These are phyloP conservation scores for Rhinopomastus cyanomelas DNA, from an alignment of 2,113 vertebrate species.

Conservation along the genomic window DNA sequence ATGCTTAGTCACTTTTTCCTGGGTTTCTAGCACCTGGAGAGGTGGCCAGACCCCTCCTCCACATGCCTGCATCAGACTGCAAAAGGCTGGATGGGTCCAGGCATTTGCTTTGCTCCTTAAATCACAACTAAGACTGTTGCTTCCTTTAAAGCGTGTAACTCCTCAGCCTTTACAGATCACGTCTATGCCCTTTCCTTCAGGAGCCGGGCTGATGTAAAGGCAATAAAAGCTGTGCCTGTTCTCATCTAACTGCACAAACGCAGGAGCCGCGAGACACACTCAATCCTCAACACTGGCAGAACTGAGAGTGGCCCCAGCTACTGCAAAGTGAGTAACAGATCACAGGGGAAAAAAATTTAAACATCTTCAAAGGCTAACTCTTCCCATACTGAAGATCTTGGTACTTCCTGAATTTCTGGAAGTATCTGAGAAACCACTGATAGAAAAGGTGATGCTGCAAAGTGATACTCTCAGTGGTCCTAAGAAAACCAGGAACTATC, in stretches of 20 bases:
- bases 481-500: background rate
- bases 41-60: background rate
- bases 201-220: background rate
- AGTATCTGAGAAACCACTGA: background rate
- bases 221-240: background rate
- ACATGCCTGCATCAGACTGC: background rate
- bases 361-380: background rate
- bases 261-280: background rate
- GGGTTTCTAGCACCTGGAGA: background rate
- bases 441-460: background rate
- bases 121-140: background rate
- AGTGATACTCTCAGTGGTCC: background rate
- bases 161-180: background rate
- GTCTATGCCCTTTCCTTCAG: background rate
- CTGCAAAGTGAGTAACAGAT: background rate
- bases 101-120: background rate
- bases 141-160: background rate
- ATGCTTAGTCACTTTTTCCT: background rate
- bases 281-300: background rate
- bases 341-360: background rate
- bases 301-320: fast-evolving
- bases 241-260: background rate
- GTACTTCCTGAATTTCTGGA: background rate
- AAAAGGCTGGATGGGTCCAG: background rate
- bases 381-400: background rate